phyloP scores from a whole-genome alignment of 2,888 invertebrate genomes.

The Teinopalpus imperialis region DNA sequence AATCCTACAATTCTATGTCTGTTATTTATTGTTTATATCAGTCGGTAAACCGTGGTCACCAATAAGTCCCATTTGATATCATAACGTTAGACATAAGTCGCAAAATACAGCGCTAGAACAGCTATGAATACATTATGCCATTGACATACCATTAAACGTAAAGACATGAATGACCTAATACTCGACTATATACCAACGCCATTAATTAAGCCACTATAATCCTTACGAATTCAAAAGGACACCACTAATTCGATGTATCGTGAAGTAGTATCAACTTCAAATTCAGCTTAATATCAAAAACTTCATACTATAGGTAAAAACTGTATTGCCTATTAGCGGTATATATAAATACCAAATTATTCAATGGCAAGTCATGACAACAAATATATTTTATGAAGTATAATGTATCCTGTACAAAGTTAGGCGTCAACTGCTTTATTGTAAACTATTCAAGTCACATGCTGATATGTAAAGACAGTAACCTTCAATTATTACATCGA shows the following conservation, averaged over 20 bases:
- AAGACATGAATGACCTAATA: conserved; percentile 35
- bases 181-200: conserved; percentile 47
- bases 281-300: conserved; percentile 51
- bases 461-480: conserved; percentile 78
- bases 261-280: conserved; percentile 59
- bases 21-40: too few species aligned
- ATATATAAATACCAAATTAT: too few species aligned
- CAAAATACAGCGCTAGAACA: conserved; percentile 10
- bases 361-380: conserved; percentile 68
- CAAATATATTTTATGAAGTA: conserved; percentile 58
- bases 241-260: conserved; percentile 75
- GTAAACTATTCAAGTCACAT: conserved; percentile 74
- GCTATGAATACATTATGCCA: conserved; percentile 40
- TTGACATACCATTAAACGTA: conserved; percentile 40
- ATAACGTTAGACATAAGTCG: not conserved
- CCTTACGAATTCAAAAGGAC: conserved; percentile 53
- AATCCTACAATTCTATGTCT: conserved; percentile 20
- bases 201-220: conserved; percentile 19
- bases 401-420: conserved; percentile 49
- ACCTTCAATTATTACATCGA: conserved; percentile 56
- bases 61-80: conserved; percentile 55
- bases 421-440: conserved; percentile 59
- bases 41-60: conserved; percentile 15
- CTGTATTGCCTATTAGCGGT: too few species aligned
- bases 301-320: conserved; percentile 32